Evolutionary conservation across 2,113 vertebrate species (phyloP).

Genomic region (Psettodes erumei): DNA sequence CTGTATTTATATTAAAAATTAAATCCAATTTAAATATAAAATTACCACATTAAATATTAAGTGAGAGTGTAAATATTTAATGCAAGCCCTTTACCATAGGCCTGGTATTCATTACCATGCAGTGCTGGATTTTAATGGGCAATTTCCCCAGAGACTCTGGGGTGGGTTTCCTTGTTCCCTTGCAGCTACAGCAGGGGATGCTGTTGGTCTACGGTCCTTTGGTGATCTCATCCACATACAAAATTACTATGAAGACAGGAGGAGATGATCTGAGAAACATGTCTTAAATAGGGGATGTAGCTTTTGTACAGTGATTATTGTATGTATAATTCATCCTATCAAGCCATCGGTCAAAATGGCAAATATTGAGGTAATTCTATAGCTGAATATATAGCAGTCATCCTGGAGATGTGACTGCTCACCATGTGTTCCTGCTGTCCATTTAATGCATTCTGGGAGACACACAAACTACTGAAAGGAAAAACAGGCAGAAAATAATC

Average conservation of each 20-base stretch:
- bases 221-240: neutral
- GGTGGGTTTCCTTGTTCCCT: neutral
- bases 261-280: neutral
- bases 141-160: constrained; percentile 54
- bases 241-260: neutral
- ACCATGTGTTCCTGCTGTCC: neutral
- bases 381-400: too few species aligned
- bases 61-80: constrained; percentile 82
- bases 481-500: neutral
- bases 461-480: neutral
- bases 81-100: constrained; percentile 79
- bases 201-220: constrained; percentile 49
- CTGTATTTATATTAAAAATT: constrained; percentile 85
- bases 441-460: neutral
- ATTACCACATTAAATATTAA: constrained; percentile 84
- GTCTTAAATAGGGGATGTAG: constrained; percentile 9
- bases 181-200: constrained; percentile 54
- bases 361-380: neutral
- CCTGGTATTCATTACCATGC: constrained; percentile 76
- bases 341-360: neutral
- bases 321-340: neutral
- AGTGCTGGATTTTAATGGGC: constrained; percentile 74
- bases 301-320: neutral
- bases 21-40: constrained; percentile 86
- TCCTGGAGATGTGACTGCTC: constrained; percentile 1